Percentiles rank a stretch among this genome's conserved stretches.
Evolutionary conservation across 2,113 vertebrate species (phyloP).

Genomic region (Callopanchax toddi): DNA sequence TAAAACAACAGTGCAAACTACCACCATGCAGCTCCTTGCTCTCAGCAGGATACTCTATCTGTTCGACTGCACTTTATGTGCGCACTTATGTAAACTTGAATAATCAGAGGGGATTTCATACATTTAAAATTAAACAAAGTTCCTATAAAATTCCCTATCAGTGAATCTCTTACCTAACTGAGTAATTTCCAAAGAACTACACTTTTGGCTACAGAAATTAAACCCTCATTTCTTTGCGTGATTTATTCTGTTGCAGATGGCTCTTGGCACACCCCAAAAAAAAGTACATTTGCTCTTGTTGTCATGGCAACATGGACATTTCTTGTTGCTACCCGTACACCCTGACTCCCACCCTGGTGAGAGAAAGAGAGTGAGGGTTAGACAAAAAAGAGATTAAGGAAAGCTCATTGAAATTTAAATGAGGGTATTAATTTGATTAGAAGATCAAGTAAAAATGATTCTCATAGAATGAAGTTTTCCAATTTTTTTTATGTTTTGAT

Average conservation of each 20-base stretch:
- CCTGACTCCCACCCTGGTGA: slow-evolving; percentile 38
- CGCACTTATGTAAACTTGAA: not conserved
- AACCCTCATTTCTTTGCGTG: not conserved
- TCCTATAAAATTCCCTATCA: slow-evolving; percentile 5
- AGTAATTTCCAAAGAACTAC: not conserved
- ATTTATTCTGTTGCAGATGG: slow-evolving; percentile 52
- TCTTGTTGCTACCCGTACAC: slow-evolving; percentile 53
- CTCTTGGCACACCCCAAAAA: slow-evolving; percentile 70
- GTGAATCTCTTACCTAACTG: slow-evolving; percentile 15
- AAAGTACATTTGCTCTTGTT: slow-evolving; percentile 71
- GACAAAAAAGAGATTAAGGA: not conserved
- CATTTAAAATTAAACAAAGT: not conserved
- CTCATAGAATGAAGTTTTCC: not conserved
- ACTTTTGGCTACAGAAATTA: not conserved
- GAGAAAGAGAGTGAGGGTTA: not conserved
- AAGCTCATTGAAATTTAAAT: slow-evolving; percentile 49
- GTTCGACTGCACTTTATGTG: not conserved
- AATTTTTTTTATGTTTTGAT: slow-evolving; percentile 27
- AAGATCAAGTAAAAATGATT: slow-evolving; percentile 25
- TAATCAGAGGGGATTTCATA: not conserved
- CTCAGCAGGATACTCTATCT: not conserved
- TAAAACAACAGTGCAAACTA: not conserved
- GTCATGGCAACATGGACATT: slow-evolving; percentile 66
- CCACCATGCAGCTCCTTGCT: not conserved
- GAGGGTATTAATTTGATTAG: slow-evolving; percentile 31